phyloP scores from a whole-genome alignment of 2,113 vertebrate species.

The Cynocephalus volans region DNA sequence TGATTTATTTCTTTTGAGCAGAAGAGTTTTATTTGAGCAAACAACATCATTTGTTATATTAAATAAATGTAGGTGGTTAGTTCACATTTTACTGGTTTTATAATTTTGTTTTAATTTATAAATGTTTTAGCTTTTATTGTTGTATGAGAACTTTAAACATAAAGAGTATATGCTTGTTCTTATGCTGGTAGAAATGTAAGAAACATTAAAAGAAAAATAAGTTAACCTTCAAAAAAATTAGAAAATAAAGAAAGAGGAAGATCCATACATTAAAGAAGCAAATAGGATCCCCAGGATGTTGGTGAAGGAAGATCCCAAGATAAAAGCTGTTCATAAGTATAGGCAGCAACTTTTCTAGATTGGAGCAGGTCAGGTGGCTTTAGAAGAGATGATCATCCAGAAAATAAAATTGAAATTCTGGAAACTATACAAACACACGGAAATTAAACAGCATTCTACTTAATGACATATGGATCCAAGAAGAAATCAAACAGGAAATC shows the following conservation, averaged over 20 bases:
- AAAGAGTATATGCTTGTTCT: constrained; percentile 77
- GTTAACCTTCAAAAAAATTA: not conserved
- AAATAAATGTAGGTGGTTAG: constrained; percentile 12
- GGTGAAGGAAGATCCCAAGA: not conserved
- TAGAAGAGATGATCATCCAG: too few species aligned
- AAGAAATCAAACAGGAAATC: too few species aligned
- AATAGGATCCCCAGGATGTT: not conserved
- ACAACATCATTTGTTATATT: constrained; percentile 52
- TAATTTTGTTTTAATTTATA: constrained; percentile 67
- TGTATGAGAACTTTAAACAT: constrained; percentile 54
- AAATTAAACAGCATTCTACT: too few species aligned
- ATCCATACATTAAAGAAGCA: not conserved
- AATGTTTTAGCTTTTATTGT: constrained; percentile 65
- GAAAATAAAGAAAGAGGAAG: not conserved
- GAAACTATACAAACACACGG: too few species aligned
- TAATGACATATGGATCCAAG: too few species aligned
- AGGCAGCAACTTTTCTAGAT: not conserved
- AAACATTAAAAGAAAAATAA: constrained; percentile 68
- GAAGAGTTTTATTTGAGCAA: constrained; percentile 42
- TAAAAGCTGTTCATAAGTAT: not conserved
- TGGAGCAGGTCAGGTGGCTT: not conserved
- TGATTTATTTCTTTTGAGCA: constrained; percentile 43
- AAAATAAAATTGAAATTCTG: too few species aligned
- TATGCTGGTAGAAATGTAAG: constrained; percentile 72
- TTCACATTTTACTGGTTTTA: constrained; percentile 66